phyloP scores from a whole-genome alignment of 1,140 invertebrate genomes.

The Megalopta genalis region DNA sequence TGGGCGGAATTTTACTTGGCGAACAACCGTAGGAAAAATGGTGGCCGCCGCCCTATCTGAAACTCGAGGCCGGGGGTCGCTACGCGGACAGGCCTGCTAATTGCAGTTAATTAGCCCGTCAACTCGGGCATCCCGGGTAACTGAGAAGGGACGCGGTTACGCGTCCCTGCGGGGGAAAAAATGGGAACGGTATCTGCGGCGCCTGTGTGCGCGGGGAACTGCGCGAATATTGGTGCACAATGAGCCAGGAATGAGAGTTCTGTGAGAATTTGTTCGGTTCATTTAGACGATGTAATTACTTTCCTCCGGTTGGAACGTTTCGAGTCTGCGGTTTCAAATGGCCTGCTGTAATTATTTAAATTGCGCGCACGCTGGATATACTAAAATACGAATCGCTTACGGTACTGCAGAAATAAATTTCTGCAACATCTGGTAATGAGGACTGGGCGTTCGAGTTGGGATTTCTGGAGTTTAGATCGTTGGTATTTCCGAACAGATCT shows the following conservation, averaged over 20 bases:
- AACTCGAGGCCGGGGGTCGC: conserved; percentile 15
- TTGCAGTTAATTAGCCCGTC: conserved; percentile 67
- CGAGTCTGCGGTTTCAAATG: neutral
- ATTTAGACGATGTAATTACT: neutral
- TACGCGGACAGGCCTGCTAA: conserved; percentile 45
- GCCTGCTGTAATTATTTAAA: neutral
- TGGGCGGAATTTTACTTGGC: neutral
- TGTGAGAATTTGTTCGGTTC: neutral
- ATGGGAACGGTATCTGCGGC: neutral
- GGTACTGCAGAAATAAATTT: neutral
- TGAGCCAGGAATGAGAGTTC: neutral
- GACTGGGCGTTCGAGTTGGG: neutral
- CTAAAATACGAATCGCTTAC: neutral
- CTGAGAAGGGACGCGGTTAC: conserved; percentile 44
- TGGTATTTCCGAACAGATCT: neutral
- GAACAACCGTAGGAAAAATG: neutral
- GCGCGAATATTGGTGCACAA: neutral
- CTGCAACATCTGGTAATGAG: neutral
- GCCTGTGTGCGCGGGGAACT: neutral
- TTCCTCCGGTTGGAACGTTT: neutral
- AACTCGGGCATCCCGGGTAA: conserved; percentile 55
- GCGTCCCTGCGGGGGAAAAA: conserved; percentile 20
- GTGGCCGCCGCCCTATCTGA: neutral
- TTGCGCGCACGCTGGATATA: neutral
- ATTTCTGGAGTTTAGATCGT: neutral